These are phyloP conservation scores for Athalia rosae DNA, from an alignment of 2,888 invertebrate species.

Conservation along the genomic window DNA sequence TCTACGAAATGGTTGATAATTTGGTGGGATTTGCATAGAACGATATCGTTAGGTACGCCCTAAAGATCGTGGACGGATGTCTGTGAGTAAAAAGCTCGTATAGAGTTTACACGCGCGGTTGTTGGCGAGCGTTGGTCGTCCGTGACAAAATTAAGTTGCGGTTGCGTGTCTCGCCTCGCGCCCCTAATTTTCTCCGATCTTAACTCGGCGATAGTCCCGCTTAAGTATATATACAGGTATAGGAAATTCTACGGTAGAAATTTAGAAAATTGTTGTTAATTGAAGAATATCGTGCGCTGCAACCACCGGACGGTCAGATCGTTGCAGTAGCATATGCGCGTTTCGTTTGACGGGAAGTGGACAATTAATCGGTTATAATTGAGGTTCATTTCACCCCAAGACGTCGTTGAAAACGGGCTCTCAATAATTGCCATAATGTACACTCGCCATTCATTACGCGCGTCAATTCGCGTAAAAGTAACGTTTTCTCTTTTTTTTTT, in stretches of 20 bases:
- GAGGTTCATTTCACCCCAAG: neutral
- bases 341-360: slow-evolving; percentile 27
- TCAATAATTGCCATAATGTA: too few species aligned
- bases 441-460: too few species aligned
- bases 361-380: slow-evolving; percentile 39
- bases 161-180: slow-evolving; percentile 41
- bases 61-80: slow-evolving; percentile 20
- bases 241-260: slow-evolving; percentile 20
- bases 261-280: slow-evolving; percentile 39
- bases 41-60: too few species aligned
- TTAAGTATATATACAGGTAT: slow-evolving; percentile 26
- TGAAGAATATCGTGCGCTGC: slow-evolving; percentile 41
- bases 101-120: neutral
- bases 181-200: slow-evolving; percentile 39
- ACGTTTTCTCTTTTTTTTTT: too few species aligned
- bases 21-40: slow-evolving; percentile 32
- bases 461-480: too few species aligned
- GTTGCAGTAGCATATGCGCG: too few species aligned
- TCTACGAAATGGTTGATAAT: neutral
- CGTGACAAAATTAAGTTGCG: slow-evolving; percentile 44
- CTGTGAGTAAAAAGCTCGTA: slow-evolving; percentile 36
- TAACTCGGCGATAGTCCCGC: slow-evolving; percentile 36
- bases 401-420: too few species aligned
- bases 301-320: neutral
- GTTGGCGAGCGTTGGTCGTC: neutral